Conservation (phyloP, 2,888 invertebrate genomes). For the Ichneumon xanthorius region DNA sequence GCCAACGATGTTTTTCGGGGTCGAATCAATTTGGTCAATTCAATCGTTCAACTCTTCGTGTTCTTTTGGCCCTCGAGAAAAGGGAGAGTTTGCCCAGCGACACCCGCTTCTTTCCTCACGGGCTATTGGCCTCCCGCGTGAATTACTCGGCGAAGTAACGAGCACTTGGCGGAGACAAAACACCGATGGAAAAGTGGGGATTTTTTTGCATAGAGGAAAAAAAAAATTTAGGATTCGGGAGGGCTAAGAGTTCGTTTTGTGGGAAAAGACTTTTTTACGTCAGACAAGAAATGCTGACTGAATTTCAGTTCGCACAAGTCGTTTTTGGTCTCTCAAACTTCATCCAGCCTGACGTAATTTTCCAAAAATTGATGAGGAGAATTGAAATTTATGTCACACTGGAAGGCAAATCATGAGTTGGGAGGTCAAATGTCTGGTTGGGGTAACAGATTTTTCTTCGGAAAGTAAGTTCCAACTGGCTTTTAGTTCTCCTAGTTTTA, state of each 20-base stretch:
- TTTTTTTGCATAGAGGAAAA: not conserved
- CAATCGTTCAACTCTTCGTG: constrained; percentile 74
- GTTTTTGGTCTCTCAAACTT: too few species aligned
- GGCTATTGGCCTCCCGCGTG: constrained; percentile 64
- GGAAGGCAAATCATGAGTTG: not conserved
- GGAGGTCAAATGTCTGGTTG: too few species aligned
- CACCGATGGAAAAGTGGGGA: not conserved
- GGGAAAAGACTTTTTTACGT: too few species aligned
- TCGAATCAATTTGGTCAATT: constrained; percentile 84
- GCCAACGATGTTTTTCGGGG: constrained; percentile 80
- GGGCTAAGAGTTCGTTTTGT: not conserved
- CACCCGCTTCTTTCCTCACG: constrained; percentile 66
- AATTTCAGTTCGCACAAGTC: too few species aligned
- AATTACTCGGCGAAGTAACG: constrained; percentile 63
- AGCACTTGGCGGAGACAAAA: not conserved
- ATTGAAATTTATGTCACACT: not conserved
- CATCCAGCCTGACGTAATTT: too few species aligned
- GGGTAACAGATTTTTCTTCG: too few species aligned
- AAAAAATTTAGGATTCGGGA: not conserved
- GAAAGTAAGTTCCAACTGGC: too few species aligned
- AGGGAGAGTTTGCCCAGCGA: constrained; percentile 67
- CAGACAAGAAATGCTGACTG: too few species aligned
- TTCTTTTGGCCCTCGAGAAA: constrained; percentile 56
- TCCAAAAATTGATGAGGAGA: not conserved
- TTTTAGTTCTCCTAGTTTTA: too few species aligned